phyloP scores from a whole-genome alignment of 2,113 vertebrate species.

The Tretioscincus oriximinensis region DNA sequence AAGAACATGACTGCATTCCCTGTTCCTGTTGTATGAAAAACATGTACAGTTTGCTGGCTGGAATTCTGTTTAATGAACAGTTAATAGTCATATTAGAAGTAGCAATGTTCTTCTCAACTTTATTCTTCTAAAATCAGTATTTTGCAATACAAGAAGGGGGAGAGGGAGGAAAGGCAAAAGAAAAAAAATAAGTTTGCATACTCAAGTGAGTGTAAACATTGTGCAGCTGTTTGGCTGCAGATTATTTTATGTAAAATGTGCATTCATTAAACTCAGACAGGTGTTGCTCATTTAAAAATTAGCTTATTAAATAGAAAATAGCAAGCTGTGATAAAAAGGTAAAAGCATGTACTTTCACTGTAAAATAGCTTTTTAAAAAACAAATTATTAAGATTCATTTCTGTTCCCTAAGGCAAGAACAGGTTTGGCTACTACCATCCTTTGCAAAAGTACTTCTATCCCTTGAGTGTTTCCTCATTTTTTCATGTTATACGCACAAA shows the following conservation, averaged over 20 bases:
- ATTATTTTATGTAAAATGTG: constrained; percentile 12
- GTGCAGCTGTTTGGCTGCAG: constrained; percentile 9
- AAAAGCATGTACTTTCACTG: constrained; percentile 10
- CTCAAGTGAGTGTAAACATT: not conserved
- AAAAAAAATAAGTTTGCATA: not conserved
- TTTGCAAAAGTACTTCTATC: too few relatives aligned
- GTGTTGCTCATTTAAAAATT: constrained; percentile 25
- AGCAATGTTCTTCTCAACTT: not conserved
- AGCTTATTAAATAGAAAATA: constrained; percentile 12
- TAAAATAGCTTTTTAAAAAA: constrained; percentile 10
- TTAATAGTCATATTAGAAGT: not conserved
- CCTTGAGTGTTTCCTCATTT: not conserved
- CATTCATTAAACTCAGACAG: constrained; percentile 18
- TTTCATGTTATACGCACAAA: too few relatives aligned
- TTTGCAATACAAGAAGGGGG: not conserved
- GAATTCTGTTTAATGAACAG: not conserved
- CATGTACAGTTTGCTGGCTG: not conserved
- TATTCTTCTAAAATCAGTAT: not conserved
- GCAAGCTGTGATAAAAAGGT: constrained; percentile 23
- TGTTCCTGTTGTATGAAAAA: not conserved
- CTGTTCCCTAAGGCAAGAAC: not conserved
- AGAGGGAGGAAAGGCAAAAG: too few relatives aligned
- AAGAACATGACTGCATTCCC: not conserved
- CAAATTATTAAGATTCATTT: constrained; percentile 7
- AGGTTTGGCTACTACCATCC: not conserved